Percentiles rank a stretch among this genome's conserved stretches.
These are phyloP conservation scores for Lycaon pictus DNA, from an alignment of 2,113 vertebrate species.

Conservation along the genomic window DNA sequence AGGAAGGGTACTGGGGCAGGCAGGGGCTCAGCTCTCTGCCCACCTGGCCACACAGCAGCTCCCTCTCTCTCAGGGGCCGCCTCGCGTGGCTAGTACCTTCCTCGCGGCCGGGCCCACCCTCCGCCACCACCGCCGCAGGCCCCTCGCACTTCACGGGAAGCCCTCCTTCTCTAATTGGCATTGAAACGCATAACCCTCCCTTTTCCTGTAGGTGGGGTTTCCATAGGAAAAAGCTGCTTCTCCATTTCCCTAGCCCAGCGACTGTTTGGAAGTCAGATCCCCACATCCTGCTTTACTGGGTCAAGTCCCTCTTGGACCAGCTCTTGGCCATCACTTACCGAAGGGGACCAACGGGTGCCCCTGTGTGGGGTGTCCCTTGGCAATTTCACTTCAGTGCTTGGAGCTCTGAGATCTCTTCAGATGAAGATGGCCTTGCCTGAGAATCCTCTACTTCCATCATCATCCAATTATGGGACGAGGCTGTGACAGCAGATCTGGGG, in stretches of 20 bases:
- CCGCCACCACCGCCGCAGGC: not conserved
- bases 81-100: slow-evolving; percentile 60
- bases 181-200: slow-evolving; percentile 84
- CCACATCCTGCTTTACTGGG: slow-evolving; percentile 56
- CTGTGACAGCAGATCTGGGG: slow-evolving; percentile 44
- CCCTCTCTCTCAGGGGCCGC: not conserved
- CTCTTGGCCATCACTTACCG: slow-evolving; percentile 51
- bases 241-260: slow-evolving; percentile 80
- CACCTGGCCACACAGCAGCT: not conserved
- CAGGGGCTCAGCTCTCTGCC: not conserved
- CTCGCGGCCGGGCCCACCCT: slow-evolving; percentile 28
- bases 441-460: slow-evolving; percentile 20
- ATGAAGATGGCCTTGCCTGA: slow-evolving; percentile 53
- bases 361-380: not conserved
- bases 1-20: not conserved
- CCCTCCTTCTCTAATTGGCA: slow-evolving; percentile 82
- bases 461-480: not conserved
- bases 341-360: not conserved
- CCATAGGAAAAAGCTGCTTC: slow-evolving; percentile 88
- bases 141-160: slow-evolving; percentile 72
- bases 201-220: slow-evolving; percentile 93
- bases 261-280: slow-evolving; percentile 76
- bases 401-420: not conserved
- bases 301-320: slow-evolving; percentile 35
- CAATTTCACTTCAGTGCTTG: not conserved